These are phyloP conservation scores for Ciconia maguari DNA, from an alignment of 2,113 vertebrate genomes.

Conservation along the genomic window DNA sequence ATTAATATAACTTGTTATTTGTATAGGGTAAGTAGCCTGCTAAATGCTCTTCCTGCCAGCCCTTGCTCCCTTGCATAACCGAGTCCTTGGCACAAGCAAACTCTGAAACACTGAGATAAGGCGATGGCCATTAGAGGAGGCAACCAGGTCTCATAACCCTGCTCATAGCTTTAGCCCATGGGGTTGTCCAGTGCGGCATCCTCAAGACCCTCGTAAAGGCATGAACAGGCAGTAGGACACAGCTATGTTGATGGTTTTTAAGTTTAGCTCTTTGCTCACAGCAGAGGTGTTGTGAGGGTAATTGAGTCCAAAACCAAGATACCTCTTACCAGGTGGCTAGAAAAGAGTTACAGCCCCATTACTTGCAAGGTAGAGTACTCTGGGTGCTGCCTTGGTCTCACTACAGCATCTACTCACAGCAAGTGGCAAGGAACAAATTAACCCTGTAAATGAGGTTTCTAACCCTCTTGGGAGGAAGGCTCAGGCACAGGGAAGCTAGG, in stretches of 20 bases:
- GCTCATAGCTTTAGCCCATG: background rate
- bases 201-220: background rate
- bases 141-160: background rate
- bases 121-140: background rate
- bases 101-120: fast-evolving
- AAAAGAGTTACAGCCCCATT: background rate
- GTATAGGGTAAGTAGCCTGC: background rate
- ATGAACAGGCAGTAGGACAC: background rate
- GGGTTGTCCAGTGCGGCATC: background rate
- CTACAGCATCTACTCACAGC: background rate
- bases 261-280: background rate
- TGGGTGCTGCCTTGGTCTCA: background rate
- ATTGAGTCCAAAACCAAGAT: background rate
- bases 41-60: background rate
- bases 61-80: background rate
- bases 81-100: background rate
- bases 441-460: background rate
- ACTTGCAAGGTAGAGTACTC: background rate
- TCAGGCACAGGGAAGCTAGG: background rate
- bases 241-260: background rate
- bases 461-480: background rate
- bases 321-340: background rate
- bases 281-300: background rate
- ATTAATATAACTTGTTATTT: background rate
- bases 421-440: background rate